Evolutionary conservation across 2,113 vertebrate genomes (phyloP).

Genomic region (Carollia perspicillata): DNA sequence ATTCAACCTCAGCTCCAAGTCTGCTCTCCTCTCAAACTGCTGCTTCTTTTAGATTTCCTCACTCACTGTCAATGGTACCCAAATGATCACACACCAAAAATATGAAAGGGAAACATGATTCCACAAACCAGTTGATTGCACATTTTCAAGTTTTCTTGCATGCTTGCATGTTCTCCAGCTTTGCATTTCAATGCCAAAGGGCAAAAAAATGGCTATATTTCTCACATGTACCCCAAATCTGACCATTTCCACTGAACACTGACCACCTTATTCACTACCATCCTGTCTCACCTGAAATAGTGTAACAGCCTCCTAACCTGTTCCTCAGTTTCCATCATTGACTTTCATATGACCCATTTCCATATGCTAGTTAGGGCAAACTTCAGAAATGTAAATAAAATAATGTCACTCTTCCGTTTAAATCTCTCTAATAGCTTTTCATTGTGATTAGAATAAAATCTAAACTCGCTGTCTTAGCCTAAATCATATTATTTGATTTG

Average conservation of each 20-base stretch:
- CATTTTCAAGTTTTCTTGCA: not conserved
- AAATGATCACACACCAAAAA: not conserved
- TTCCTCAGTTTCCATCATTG: not conserved
- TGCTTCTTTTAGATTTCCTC: not conserved
- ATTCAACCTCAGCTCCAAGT: not conserved
- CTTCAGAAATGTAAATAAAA: not conserved
- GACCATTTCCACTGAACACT: not conserved
- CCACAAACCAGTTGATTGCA: not conserved
- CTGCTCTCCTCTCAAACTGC: not conserved
- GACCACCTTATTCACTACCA: not conserved
- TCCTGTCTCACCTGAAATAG: not conserved
- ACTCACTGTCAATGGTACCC: not conserved
- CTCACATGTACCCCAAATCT: not conserved
- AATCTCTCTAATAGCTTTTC: not conserved
- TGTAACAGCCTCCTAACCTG: not conserved
- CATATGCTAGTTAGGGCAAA: not conserved
- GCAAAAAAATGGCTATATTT: not conserved
- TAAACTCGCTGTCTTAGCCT: not conserved
- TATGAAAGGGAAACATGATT: not conserved
- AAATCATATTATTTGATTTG: not conserved
- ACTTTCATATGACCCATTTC: not conserved
- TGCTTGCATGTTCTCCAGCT: not conserved
- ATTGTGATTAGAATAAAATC: not conserved
- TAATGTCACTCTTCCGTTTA: not conserved
- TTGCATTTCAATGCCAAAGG: not conserved